Evolutionary conservation across 1,140 invertebrate species (phyloP), one percentile per base, ranked within the genome.

Genomic region (Ceratosolen solmsi): DNA sequence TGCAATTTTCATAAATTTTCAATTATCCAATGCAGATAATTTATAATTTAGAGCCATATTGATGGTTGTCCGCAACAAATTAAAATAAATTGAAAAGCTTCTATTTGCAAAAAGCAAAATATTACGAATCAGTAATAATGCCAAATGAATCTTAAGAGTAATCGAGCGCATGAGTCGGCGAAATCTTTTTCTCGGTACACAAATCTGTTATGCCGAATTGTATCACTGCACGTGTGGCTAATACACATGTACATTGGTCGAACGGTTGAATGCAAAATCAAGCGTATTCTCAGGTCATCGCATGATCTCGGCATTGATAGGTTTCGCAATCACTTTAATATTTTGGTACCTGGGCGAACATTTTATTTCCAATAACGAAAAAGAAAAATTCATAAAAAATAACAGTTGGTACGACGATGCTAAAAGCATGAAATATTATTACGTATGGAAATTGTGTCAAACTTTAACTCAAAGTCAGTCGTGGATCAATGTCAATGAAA

Each of bases 191-290:
- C n/a, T 17, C 22, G 13, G 70, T 72, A 72, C 70, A 30, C n/a
- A 25, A 74, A 75, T 75, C 54, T 4, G 15, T 11, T 46, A 46
- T 33, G 36, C 73, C 33, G 22, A 58, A 58, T n/a, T n/a, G n/a
- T n/a, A n/a, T n/a, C n/a, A n/a, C n/a, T n/a, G 36, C n/a, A 36
- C 56, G 20, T 27, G 38, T 25, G 8, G 22, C 13, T 33, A 51
- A 27, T 51, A 68, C 60, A 56, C 27, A 38, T 17, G 79, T 76
- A 58, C 77, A 63, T 46, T 65, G 30, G 20, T 54, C 17, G 38
- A 82, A 81, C 51, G 68, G 49, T 72, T 30, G 8, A 84, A n/a
- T 63, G 38, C 27, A 15, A 36, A 20, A 75, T 0, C 27, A 30
- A 58, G 20, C 54, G n/a, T 46, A 46, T 68, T 51, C 41, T 65